Evolutionary conservation across 2,113 vertebrate species (phyloP).

Genomic region (pig (Sus scrofa)): DNA sequence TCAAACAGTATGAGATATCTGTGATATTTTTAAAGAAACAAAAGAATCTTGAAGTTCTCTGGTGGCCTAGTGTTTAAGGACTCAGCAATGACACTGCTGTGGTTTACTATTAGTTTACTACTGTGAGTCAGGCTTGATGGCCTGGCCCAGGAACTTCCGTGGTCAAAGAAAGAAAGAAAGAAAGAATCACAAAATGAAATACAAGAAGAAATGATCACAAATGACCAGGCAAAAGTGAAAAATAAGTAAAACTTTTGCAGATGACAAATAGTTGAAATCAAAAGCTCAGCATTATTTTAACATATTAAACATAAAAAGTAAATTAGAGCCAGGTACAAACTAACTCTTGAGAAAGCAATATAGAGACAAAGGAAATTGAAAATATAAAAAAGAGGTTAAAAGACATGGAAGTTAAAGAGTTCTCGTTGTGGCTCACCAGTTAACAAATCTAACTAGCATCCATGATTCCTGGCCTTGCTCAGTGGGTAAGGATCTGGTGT

Average conservation of each 20-base stretch:
- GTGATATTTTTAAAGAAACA: conserved; percentile 46
- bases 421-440: no score
- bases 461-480: no score
- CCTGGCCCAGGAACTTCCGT: no score
- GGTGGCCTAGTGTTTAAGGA: no score
- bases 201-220: conserved; percentile 28
- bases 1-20: conserved; percentile 39
- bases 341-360: conserved; percentile 36
- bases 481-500: no score
- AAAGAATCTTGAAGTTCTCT: neutral
- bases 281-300: neutral
- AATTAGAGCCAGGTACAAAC: conserved; percentile 28
- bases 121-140: no score
- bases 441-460: no score
- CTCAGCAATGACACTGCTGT: no score
- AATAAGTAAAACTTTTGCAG: conserved; percentile 28
- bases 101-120: no score
- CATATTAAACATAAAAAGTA: conserved; percentile 18
- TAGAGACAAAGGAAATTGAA: conserved; percentile 32
- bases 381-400: neutral
- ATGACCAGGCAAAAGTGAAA: conserved; percentile 41
- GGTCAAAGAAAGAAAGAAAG: neutral
- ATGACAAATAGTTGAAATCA: conserved; percentile 30
- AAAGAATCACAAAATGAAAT: conserved; percentile 26
- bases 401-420: neutral